These are phyloP conservation scores for Phrynocephalus forsythii DNA, from an alignment of 2,797 vertebrate genomes.

Conservation along the genomic window DNA sequence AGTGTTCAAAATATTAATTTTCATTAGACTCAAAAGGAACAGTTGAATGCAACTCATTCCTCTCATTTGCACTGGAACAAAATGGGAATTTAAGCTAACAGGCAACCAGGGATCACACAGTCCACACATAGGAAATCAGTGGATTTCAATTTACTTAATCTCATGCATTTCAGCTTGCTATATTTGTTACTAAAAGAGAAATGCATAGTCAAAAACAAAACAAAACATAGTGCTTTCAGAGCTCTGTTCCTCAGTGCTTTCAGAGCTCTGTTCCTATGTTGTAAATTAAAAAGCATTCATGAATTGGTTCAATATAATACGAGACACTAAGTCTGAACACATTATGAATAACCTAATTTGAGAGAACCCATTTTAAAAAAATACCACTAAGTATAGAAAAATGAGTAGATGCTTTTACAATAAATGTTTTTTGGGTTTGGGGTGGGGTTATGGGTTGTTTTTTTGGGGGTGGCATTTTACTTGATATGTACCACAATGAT, in stretches of 20 bases:
- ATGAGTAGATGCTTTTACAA: conserved; percentile 58
- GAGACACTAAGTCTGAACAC: conserved; percentile 41
- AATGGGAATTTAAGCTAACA: conserved; percentile 21
- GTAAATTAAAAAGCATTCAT: background rate
- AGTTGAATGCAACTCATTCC: conserved; percentile 22
- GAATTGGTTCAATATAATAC: conserved; percentile 33
- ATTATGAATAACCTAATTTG: conserved; percentile 28
- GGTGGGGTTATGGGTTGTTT: too few species aligned
- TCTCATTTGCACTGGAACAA: background rate
- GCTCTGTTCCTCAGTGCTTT: background rate
- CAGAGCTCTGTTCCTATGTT: background rate
- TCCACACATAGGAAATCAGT: background rate
- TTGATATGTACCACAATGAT: conserved; percentile 59
- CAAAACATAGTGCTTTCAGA: background rate
- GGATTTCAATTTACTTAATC: background rate
- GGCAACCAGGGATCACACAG: background rate
- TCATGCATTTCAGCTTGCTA: background rate
- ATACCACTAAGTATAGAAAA: conserved; percentile 57
- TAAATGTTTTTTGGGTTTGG: conserved; percentile 37
- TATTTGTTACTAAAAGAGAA: background rate
- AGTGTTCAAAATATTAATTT: conserved; percentile 37
- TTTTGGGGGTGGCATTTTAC: conserved; percentile 45
- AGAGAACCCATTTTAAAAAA: conserved; percentile 35
- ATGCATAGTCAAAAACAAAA: background rate
- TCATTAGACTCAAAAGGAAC: conserved; percentile 12